phyloP scores from a whole-genome alignment of 2,113 vertebrate species.

The Podarcis cretensis region DNA sequence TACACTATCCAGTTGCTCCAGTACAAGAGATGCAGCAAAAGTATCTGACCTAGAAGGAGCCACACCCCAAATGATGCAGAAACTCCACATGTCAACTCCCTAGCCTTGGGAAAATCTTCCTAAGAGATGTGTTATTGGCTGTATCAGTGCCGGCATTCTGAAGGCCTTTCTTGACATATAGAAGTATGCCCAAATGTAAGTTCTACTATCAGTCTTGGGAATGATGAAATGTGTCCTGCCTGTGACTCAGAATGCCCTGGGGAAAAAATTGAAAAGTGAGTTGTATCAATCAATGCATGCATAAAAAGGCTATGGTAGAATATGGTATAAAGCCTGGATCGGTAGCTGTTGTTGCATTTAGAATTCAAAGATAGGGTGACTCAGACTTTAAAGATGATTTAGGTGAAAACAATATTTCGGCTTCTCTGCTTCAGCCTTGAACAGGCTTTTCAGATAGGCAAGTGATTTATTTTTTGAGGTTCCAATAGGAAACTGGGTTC shows the following conservation, averaged over 20 bases:
- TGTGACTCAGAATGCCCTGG: background rate
- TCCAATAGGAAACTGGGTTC: constrained; percentile 10
- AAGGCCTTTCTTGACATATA: no score
- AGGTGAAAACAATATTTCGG: background rate
- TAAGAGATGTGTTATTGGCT: no score
- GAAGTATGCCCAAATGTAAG: no score
- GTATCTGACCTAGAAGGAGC: no score
- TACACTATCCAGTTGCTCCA: no score
- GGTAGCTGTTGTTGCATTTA: background rate
- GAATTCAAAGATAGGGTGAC: background rate
- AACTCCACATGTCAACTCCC: no score
- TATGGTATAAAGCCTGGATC: background rate
- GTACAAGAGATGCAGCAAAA: no score
- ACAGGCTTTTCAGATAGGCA: constrained; percentile 17
- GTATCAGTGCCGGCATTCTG: no score
- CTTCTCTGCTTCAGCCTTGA: constrained; percentile 11
- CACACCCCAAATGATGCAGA: no score
- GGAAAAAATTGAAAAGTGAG: background rate
- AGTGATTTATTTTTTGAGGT: constrained; percentile 34
- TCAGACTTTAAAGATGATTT: background rate
- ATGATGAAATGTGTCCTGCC: background rate
- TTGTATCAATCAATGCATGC: background rate
- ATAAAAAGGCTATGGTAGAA: background rate
- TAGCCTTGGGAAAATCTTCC: no score
- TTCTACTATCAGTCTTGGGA: background rate